A percentile compares a stretch with the other conserved stretches of the same genome.
Evolutionary conservation across 2,113 vertebrate genomes (phyloP).

Genomic region (Epinephelus fuscoguttatus): DNA sequence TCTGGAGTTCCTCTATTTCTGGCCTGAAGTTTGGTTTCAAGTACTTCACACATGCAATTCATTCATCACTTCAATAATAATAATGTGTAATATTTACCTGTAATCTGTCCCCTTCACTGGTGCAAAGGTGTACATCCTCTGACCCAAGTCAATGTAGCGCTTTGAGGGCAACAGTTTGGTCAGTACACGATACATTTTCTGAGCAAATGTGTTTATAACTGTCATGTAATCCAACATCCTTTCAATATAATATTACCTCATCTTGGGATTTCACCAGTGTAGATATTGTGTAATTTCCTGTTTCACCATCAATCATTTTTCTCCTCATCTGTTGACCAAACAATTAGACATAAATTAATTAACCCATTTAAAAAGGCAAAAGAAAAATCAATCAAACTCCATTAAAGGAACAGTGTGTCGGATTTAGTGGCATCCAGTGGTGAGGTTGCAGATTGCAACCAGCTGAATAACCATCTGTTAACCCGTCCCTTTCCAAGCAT

Average conservation of each 20-base stretch:
- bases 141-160: slow-evolving; percentile 94
- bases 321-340: slow-evolving; percentile 88
- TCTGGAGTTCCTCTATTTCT: slow-evolving; percentile 10
- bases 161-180: slow-evolving; percentile 63
- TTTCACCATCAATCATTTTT: slow-evolving; percentile 92
- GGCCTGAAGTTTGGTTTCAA: background rate
- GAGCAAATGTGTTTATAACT: background rate
- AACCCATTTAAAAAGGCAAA: background rate
- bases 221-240: background rate
- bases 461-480: too few relatives aligned
- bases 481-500: too few relatives aligned
- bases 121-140: slow-evolving; percentile 92
- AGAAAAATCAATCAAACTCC: background rate
- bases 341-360: background rate
- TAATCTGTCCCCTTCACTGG: slow-evolving; percentile 94
- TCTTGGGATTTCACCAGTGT: slow-evolving; percentile 96
- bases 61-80: background rate
- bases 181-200: slow-evolving; percentile 1
- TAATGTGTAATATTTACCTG: slow-evolving; percentile 85
- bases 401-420: too few relatives aligned
- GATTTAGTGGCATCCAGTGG: too few relatives aligned
- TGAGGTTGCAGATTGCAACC: too few relatives aligned
- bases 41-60: background rate
- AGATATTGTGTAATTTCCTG: slow-evolving; percentile 86
- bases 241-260: slow-evolving; percentile 87